These are phyloP conservation scores for Acanthopagrus latus DNA, from an alignment of 2,797 vertebrate genomes.

Conservation along the genomic window DNA sequence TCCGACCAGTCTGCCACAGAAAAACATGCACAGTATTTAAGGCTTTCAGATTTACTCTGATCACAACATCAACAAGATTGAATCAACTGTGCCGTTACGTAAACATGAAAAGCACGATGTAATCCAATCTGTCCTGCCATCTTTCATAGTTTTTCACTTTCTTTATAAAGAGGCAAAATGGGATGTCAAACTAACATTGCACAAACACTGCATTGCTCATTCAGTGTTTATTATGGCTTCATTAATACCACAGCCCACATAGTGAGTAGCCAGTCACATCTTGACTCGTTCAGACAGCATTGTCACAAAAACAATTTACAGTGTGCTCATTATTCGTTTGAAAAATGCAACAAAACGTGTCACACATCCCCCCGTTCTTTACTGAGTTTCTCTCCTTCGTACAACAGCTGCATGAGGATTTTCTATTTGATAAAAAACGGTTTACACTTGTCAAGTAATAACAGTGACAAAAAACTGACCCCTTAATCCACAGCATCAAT, in stretches of 20 bases:
- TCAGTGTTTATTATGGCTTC: background rate
- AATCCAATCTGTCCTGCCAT: conserved; percentile 24
- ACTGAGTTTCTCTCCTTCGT: background rate
- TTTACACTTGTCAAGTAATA: conserved; percentile 23
- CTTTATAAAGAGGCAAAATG: conserved; percentile 14
- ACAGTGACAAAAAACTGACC: conserved; percentile 3
- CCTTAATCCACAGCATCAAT: conserved; percentile 8
- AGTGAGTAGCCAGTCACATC: background rate
- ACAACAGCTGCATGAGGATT: conserved; percentile 1
- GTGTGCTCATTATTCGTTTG: background rate
- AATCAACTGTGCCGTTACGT: conserved; percentile 37
- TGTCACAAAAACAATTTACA: background rate
- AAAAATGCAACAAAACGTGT: background rate
- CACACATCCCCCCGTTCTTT: background rate
- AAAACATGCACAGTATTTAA: conserved; percentile 17
- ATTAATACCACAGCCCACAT: background rate
- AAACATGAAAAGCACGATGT: conserved; percentile 53
- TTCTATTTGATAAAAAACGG: conserved; percentile 1
- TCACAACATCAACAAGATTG: conserved; percentile 46
- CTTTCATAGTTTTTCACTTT: conserved; percentile 13
- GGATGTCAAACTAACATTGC: background rate
- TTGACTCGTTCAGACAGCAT: background rate
- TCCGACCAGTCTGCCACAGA: conserved; percentile 25
- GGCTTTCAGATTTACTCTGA: conserved; percentile 50
- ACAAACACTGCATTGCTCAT: background rate